Conservation (phyloP, 2,888 invertebrate species). For the Drosophila antonietae region DNA sequence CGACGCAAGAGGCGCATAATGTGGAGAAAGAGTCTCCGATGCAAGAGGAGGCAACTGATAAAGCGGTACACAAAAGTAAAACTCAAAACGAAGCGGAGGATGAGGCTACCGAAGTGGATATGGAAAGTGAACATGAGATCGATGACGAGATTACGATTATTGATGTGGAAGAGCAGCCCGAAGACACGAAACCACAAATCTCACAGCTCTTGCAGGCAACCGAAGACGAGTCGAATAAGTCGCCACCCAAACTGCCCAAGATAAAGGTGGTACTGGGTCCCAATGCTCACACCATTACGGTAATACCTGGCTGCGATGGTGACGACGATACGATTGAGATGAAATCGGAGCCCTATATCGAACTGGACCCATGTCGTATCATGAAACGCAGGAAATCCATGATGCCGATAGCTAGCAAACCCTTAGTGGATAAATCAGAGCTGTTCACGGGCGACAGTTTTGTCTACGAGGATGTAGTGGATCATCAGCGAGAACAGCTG, state of each 20-base stretch:
- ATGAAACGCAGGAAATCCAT: slow-evolving; percentile 63
- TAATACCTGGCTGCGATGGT: slow-evolving; percentile 8
- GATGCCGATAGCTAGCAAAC: slow-evolving; percentile 64
- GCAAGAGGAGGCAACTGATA: neutral
- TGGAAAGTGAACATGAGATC: neutral
- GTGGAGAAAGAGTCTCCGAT: slow-evolving; percentile 41
- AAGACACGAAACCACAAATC: neutral
- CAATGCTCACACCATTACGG: slow-evolving; percentile 45
- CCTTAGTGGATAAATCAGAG: slow-evolving; percentile 65
- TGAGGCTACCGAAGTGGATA: neutral
- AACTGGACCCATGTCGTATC: slow-evolving; percentile 1
- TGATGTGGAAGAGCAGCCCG: neutral
- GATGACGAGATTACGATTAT: neutral
- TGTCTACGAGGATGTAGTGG: slow-evolving; percentile 73
- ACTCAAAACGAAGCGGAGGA: neutral
- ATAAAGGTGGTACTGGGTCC: slow-evolving; percentile 54
- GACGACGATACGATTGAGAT: slow-evolving; percentile 4
- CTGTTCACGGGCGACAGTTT: slow-evolving; percentile 55
- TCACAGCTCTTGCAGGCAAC: neutral
- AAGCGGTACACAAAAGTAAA: neutral
- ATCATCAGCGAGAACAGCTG: slow-evolving; percentile 35
- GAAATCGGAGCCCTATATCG: neutral
- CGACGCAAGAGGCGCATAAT: slow-evolving; percentile 9
- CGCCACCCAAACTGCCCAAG: slow-evolving; percentile 37
- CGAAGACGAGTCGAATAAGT: neutral